phyloP scores from a whole-genome alignment of 2,888 invertebrate genomes.

The Oscheius sp. region DNA sequence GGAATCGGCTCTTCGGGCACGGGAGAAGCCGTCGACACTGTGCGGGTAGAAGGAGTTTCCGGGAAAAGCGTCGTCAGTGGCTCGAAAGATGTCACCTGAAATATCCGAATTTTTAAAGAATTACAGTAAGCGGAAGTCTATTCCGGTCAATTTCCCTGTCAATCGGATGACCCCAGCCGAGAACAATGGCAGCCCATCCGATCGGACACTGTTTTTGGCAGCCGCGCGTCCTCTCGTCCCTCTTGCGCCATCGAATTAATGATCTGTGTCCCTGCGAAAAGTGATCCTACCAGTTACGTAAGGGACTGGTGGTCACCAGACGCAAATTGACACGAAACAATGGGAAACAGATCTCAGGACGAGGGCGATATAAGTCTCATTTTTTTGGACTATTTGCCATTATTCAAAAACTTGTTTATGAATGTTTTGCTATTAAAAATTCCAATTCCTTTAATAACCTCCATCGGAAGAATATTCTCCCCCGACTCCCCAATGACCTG shows the following conservation, averaged over 20 bases:
- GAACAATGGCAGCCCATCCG: conserved; percentile 6
- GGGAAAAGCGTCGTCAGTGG: conserved; percentile 6
- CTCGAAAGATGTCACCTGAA: conserved; percentile 54
- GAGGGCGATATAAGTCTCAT: too few species aligned
- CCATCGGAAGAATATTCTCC: too few species aligned
- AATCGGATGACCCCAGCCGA: neutral
- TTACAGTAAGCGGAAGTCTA: neutral
- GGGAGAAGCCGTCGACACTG: conserved; percentile 16
- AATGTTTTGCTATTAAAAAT: too few species aligned
- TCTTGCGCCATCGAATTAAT: conserved; percentile 33
- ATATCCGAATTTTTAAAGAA: neutral
- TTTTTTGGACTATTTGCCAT: too few species aligned
- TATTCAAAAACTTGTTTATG: too few species aligned
- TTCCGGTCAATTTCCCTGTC: neutral
- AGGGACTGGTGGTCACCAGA: conserved; percentile 5
- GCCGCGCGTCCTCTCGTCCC: neutral
- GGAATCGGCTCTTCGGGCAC: conserved; percentile 37
- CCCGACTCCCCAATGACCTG: conserved; percentile 10
- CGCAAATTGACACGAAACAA: conserved; percentile 22
- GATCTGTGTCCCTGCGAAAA: conserved; percentile 34
- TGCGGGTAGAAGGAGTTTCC: conserved; percentile 16
- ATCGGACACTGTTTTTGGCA: conserved; percentile 15
- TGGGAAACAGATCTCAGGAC: too few species aligned
- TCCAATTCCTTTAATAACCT: too few species aligned
- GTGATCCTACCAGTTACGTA: conserved; percentile 24